Base-by-base conservation (phyloP, 2,113 vertebrate genomes). In the Microcebus murinus region DNA sequence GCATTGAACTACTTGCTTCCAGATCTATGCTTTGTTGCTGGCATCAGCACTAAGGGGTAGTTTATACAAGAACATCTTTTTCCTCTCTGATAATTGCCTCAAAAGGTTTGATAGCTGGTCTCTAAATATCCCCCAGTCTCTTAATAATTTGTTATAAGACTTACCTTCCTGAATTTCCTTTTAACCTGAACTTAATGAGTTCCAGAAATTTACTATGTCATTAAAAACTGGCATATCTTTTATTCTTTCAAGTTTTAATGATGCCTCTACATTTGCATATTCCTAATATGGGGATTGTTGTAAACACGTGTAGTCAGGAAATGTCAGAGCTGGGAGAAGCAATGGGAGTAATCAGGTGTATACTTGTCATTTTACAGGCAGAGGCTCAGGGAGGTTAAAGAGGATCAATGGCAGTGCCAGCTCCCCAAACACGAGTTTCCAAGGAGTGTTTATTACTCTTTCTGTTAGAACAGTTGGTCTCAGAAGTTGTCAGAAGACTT, bases 231-330 rank as follows among this genome's bases (percentile, higher is more conserved):
- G 5, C 7, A 1, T 55, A 27, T 15, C 2, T 95, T 93, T 88
- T 55, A 15, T 94, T 76, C 42, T 93, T 96, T 86, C 13, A 79
- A 27, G 79, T 86, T 68, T 91, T 80, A 86, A 31, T 11, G 45
- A 42, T 63, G 21, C n/a, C 42, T 93, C 31, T 67, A 77, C 10
- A 39, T 91, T 92, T 91, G 48, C 31, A 23, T 39, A 18, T 10
- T 71, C 3, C 70, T 36, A 76, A 6, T 9, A 17, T 34, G 27
- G 29, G 45, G 10, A n/a, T 5, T 90, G 74, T 55, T 70, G 48
- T 29, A 42, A 50, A 83, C 9, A 52, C 7, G 23, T 74, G 4
- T 23, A 94, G 71, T 68, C 45, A 31, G 9, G 34, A 80, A 92
- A 50, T 50, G 7, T 80, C 27, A 65, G 20, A 90, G 57, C 25